Evolutionary conservation across 37 sponge, comb jelly and placozoan species (phyloP), one percentile per base, ranked within the genome.

Genomic region (Oopsacas minuta): DNA sequence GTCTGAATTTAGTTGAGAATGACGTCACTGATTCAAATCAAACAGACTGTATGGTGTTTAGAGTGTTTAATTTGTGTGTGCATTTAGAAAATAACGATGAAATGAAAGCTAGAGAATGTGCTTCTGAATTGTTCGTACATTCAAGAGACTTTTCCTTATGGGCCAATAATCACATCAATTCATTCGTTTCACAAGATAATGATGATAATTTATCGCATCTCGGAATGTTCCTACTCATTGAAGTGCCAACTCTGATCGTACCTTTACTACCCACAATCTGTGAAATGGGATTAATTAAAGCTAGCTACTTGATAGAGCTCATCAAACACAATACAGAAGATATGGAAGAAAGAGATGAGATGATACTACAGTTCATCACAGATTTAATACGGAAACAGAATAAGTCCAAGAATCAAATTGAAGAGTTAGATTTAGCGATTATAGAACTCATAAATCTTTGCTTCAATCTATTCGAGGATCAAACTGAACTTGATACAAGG

Each of bases 81-180:
- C 75, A 61, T 61, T 34, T 61, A n/a, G 75, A 61, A n/a, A 61
- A 61, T 61, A 12, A 61, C 28, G 75, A 61, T 12, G 75, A 61
- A 61, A 61, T 61, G 30, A 61, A 61, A 61, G 75, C 75, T 10
- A 61, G 30, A 61, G 75, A 61, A 12, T 5, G 17, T 20, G 75
- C 75, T n/a, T 10, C 32, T 61, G 75, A 61, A n/a, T 12, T 61
- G 30, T 61, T 3, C 30, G 3, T 61, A 25, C 7, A 61, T 12
- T 61, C 75, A n/a, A 61, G 30, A 61, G 75, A 3, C 5, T 61
- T 61, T 34, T 61, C 30, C 20, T 25, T n/a, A 61, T 61, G 75
- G 75, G 75, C 75, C 1, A 61, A 61, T 12, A 34, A 61, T 3
- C 75, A 61, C 30, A 10, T 61, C 1, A 61, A 61, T n/a, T 20